phyloP scores from a whole-genome alignment of 1,140 invertebrate genomes.

The Hydropsyche tenuis region DNA sequence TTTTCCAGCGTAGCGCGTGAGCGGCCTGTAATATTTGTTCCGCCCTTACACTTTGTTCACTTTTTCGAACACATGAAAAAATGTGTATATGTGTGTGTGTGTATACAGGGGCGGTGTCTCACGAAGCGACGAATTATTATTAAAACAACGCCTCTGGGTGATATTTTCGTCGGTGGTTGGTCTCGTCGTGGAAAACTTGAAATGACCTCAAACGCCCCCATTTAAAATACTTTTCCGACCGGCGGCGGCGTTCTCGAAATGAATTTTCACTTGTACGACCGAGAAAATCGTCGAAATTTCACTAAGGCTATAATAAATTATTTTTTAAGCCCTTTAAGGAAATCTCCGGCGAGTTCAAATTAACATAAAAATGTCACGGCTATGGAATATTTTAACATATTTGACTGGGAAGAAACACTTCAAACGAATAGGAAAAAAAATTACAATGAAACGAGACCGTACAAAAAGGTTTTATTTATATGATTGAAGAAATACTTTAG shows the following conservation, averaged over 20 bases:
- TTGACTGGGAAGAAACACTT: too few species aligned
- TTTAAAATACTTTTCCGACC: slow-evolving; percentile 21
- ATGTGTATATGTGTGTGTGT: neutral
- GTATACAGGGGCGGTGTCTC: too few species aligned
- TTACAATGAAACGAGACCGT: too few species aligned
- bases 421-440: neutral
- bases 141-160: slow-evolving; percentile 34
- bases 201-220: slow-evolving; percentile 22
- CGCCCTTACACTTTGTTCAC: slow-evolving; percentile 16
- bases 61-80: slow-evolving; percentile 9
- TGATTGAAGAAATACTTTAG: slow-evolving; percentile 11
- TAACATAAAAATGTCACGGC: neutral
- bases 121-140: slow-evolving; percentile 28
- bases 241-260: neutral
- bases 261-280: slow-evolving; percentile 20
- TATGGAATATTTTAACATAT: neutral
- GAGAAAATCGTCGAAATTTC: slow-evolving; percentile 1
- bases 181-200: slow-evolving; percentile 9
- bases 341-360: neutral
- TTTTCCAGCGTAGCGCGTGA: slow-evolving; percentile 44
- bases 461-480: neutral
- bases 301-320: slow-evolving; percentile 4
- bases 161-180: slow-evolving; percentile 26
- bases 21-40: slow-evolving; percentile 33
- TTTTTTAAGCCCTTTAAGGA: slow-evolving; percentile 13